These are phyloP conservation scores for Tragelaphus strepsiceros DNA, from an alignment of 2,113 vertebrate species.

Conservation along the genomic window DNA sequence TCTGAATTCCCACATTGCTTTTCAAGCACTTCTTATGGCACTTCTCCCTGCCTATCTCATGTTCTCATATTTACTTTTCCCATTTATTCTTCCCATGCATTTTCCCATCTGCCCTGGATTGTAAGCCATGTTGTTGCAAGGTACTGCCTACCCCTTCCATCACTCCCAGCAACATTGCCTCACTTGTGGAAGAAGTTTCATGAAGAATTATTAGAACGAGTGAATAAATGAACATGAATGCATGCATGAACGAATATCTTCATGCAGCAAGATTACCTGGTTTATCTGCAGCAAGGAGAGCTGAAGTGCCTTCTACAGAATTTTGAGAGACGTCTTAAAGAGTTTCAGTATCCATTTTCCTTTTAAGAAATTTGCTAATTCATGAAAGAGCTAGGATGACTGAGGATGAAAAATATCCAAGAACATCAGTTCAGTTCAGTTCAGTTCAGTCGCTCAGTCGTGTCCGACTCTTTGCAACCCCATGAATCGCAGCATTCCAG, in stretches of 20 bases:
- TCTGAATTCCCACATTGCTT: not conserved
- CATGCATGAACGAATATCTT: not conserved
- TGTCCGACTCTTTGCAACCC: too few species aligned
- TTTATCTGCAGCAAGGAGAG: not conserved
- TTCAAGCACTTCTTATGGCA: not conserved
- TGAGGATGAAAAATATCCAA: not conserved
- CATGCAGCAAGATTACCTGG: not conserved
- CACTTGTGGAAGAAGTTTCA: not conserved
- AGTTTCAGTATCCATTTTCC: not conserved
- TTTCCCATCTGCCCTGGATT: not conserved
- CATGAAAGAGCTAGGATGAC: not conserved
- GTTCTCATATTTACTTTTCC: not conserved
- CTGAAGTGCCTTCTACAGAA: not conserved
- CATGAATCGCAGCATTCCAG: rapidly evolving
- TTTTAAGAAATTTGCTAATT: not conserved
- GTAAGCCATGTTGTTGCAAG: not conserved
- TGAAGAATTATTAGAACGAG: not conserved
- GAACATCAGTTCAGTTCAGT: not conserved
- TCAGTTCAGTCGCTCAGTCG: too few species aligned
- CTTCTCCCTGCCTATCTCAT: not conserved
- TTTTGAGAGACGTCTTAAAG: not conserved
- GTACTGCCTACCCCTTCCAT: not conserved
- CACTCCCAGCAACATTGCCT: not conserved
- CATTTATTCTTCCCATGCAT: not conserved
- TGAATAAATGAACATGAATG: not conserved